A percentile compares a stretch with the other conserved stretches of the same genome.
phyloP scores from a whole-genome alignment of 2,113 vertebrate species.

The Macrotus californicus region DNA sequence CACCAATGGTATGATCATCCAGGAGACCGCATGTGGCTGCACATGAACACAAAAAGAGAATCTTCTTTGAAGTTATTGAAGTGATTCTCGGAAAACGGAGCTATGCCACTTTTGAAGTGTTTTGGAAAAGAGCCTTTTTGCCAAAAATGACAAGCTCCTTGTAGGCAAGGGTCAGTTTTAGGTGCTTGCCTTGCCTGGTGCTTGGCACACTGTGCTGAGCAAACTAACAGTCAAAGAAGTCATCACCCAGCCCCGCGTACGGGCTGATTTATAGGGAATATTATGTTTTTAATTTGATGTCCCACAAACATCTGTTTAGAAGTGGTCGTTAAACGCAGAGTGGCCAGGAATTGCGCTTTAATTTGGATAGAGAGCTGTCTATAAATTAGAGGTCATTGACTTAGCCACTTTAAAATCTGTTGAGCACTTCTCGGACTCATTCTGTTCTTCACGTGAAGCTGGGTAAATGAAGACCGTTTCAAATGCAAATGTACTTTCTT shows the following conservation, averaged over 20 bases:
- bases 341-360: not conserved
- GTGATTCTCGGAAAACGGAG: not conserved
- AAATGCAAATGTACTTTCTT: not conserved
- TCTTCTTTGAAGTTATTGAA: not conserved
- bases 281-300: not conserved
- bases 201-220: not conserved
- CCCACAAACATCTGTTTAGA: not conserved
- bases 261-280: not conserved
- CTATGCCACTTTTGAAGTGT: not conserved
- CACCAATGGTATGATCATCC: not conserved
- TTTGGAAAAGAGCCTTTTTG: not conserved
- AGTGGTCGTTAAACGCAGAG: not conserved
- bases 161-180: not conserved
- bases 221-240: not conserved
- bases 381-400: not conserved
- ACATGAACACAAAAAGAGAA: no score
- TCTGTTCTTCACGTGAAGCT: not conserved
- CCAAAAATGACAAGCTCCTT: not conserved
- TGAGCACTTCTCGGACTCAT: not conserved
- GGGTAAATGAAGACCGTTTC: not conserved
- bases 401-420: not conserved
- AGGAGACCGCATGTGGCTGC: not conserved
- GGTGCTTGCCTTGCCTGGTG: accelerated
- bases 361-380: not conserved
- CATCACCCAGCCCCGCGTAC: no score